Base-by-base conservation (phyloP, 1,140 invertebrate species). In the Batillaria attramentaria region DNA sequence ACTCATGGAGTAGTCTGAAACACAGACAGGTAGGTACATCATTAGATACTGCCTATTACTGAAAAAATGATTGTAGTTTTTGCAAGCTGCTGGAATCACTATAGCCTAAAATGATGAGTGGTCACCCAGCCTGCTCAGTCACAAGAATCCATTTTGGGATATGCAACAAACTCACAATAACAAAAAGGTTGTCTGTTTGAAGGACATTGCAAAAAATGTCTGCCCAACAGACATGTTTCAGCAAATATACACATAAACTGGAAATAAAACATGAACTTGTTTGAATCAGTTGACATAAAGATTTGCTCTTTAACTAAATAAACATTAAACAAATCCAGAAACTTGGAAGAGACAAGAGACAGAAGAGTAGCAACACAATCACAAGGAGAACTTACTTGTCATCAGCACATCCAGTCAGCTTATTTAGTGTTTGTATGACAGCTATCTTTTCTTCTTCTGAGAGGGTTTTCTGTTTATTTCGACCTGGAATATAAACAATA, bases 391-490 rank as follows among this genome's bases (percentile, higher is more conserved):
- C 66, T 24, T 24, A 69, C 66, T 69, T 20, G 5, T 20, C 2
- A 37, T 69, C 35, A 1, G 37, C 43, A n/a, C 50, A 46, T 24
- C 31, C 31, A 4, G 50, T 20, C 68, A 70, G 41, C 24, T 20
- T 31, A 31, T 31, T 31, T 6, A 70, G 28, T 31, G 41, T 46
- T 2, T 46, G 68, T 24, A 70, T 46, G 18, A 57, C 54, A 28
- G 73, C 54, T 57, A 62, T 57, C 54, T 41, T 75, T 28, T 75
- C 73, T 33, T 75, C 73, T n/a, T 75, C 73, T 28, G 73, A 75
- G 2, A 75, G 31, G 41, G 3, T 13, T 41, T 37, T 42, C 39
- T 62, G 33, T 20, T n/a, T 37, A 5, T n/a, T 41, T 8, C 33
- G 37, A 62, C n/a, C 57, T 62, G 33, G 28, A 24, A 75, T 16